These are phyloP conservation scores for Tetranychus truncatus DNA, from an alignment of 2,888 invertebrate species.

Conservation along the genomic window DNA sequence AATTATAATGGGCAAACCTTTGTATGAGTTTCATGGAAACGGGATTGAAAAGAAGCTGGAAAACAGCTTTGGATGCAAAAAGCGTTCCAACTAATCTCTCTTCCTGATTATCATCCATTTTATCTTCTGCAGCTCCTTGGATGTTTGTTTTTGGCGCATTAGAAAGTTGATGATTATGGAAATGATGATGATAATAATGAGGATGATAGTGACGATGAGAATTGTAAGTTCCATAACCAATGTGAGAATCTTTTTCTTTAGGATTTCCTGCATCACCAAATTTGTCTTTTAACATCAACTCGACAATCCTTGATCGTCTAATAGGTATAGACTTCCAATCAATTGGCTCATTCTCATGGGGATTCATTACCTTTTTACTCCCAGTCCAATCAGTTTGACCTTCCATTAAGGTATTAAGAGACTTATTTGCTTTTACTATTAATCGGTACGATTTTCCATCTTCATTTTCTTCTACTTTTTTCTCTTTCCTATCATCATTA, in stretches of 20 bases:
- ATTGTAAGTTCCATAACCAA: background rate
- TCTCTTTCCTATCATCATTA: background rate
- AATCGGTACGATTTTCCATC: background rate
- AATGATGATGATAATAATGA: background rate
- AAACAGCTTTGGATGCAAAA: constrained; percentile 54
- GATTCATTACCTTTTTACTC: background rate
- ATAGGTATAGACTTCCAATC: background rate
- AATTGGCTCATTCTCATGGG: background rate
- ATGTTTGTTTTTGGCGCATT: background rate
- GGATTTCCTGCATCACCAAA: background rate
- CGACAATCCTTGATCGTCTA: background rate
- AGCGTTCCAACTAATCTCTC: constrained; percentile 31
- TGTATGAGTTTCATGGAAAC: constrained; percentile 30
- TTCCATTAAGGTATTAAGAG: background rate
- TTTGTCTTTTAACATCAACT: background rate
- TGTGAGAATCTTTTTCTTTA: background rate
- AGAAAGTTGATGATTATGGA: too few relatives aligned
- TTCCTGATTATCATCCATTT: background rate
- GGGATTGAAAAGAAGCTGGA: constrained; percentile 58
- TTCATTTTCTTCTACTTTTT: background rate
- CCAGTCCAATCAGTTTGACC: background rate
- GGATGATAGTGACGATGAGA: background rate
- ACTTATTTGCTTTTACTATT: background rate
- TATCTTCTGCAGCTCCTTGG: background rate
- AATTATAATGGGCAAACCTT: background rate